These are phyloP conservation scores for Philotrypesis tridentata DNA, from an alignment of 1,140 invertebrate genomes.

Conservation along the genomic window DNA sequence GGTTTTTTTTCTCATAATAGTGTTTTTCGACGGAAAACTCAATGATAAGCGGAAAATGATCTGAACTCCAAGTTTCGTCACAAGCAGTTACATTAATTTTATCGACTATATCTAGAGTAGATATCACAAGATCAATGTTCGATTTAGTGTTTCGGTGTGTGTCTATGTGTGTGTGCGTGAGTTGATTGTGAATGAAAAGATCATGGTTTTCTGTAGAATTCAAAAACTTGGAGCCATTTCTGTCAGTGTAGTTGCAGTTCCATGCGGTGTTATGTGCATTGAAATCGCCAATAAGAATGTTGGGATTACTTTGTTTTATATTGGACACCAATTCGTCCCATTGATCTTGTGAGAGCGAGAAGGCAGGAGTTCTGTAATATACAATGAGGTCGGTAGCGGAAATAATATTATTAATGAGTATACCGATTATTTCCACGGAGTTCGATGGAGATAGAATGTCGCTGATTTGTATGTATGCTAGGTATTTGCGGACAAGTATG, in stretches of 20 bases:
- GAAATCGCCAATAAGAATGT: too few relatives aligned
- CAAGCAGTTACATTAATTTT: too few relatives aligned
- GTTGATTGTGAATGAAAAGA: background rate
- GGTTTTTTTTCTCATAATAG: too few relatives aligned
- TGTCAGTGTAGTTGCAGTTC: too few relatives aligned
- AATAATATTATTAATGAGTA: conserved; percentile 15
- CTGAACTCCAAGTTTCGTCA: too few relatives aligned
- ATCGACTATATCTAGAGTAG: too few relatives aligned
- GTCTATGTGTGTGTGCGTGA: background rate
- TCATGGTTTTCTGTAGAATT: too few relatives aligned
- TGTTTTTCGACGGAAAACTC: too few relatives aligned
- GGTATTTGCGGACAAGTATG: background rate
- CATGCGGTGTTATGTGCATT: too few relatives aligned
- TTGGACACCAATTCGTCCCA: conserved; percentile 8
- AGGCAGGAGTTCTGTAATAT: background rate
- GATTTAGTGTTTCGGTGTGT: background rate
- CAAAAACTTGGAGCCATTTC: too few relatives aligned
- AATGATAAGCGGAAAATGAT: too few relatives aligned
- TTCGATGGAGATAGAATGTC: background rate
- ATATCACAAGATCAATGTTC: background rate
- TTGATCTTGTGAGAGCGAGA: background rate
- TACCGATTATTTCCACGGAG: conserved; percentile 6
- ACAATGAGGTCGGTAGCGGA: background rate
- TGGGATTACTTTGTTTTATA: background rate
- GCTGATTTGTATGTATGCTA: conserved; percentile 21